Evolutionary conservation across 1,140 invertebrate genomes (phyloP).

Genomic region (Hirudo medicinalis): DNA sequence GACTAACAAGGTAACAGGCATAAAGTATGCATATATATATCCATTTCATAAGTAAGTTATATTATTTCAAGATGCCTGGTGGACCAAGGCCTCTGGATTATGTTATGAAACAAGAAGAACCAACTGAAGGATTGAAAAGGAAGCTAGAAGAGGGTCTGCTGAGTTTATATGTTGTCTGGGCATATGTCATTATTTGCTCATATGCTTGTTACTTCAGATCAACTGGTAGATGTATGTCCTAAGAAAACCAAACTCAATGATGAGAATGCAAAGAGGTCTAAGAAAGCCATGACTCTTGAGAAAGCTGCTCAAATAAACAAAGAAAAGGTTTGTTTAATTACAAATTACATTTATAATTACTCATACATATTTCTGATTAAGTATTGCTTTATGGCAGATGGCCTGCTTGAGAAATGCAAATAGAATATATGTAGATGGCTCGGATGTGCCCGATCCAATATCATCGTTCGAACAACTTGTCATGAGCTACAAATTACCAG

Average conservation of each 20-base stretch:
- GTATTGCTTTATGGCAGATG: slow-evolving; percentile 44
- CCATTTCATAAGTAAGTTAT: not conserved
- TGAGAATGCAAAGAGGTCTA: too few relatives aligned
- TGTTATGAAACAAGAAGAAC: slow-evolving; percentile 16
- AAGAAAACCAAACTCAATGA: too few relatives aligned
- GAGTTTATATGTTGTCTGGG: too few relatives aligned
- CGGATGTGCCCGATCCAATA: slow-evolving; percentile 59
- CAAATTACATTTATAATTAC: slow-evolving; percentile 18
- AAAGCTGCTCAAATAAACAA: slow-evolving; percentile 16
- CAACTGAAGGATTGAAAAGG: not conserved
- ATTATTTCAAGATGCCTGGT: slow-evolving; percentile 4
- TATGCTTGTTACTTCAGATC: too few relatives aligned
- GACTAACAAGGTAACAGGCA: too few relatives aligned
- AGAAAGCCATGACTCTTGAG: too few relatives aligned
- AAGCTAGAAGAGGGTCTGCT: slow-evolving; percentile 3
- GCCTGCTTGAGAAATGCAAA: slow-evolving; percentile 60
- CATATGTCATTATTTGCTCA: too few relatives aligned
- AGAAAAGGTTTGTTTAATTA: slow-evolving; percentile 21
- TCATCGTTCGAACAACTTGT: slow-evolving; percentile 54
- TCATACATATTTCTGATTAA: too few relatives aligned
- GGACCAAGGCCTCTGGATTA: not conserved
- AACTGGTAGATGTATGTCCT: too few relatives aligned
- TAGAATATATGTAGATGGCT: slow-evolving; percentile 62
- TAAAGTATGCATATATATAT: not conserved
- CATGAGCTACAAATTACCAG: slow-evolving; percentile 28